A percentile compares a stretch with the other conserved stretches of the same genome.
Conservation (phyloP, 2,797 vertebrate genomes). For the Scarus forsteni region DNA sequence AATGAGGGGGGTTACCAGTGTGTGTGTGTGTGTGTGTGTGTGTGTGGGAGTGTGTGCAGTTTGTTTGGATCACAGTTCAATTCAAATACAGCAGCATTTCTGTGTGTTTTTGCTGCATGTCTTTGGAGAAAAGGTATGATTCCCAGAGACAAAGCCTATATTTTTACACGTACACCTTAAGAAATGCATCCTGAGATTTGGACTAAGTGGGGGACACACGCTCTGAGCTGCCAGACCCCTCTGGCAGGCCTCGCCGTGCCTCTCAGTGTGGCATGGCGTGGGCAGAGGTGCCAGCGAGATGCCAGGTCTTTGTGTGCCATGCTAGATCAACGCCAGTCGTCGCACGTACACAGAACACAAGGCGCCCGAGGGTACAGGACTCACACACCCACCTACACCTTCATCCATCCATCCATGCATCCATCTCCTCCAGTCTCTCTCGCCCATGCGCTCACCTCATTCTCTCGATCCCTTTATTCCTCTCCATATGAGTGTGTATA, state of each 20-base stretch:
- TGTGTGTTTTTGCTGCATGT: not conserved
- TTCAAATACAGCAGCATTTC: slow-evolving; percentile 23
- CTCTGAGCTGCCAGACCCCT: slow-evolving; percentile 67
- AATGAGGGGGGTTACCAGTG: slow-evolving; percentile 77
- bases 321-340: slow-evolving; percentile 62
- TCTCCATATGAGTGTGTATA: slow-evolving; percentile 22
- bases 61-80: slow-evolving; percentile 53
- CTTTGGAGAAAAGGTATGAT: slow-evolving; percentile 13
- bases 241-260: slow-evolving; percentile 73
- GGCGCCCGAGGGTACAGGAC: slow-evolving; percentile 41
- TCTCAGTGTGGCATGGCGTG: slow-evolving; percentile 75
- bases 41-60: slow-evolving; percentile 22
- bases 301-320: slow-evolving; percentile 77
- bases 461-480: slow-evolving; percentile 21
- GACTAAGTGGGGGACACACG: slow-evolving; percentile 54
- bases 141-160: slow-evolving; percentile 13
- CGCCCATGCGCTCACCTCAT: slow-evolving; percentile 15
- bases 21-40: slow-evolving; percentile 32
- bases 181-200: slow-evolving; percentile 39
- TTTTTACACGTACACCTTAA: slow-evolving; percentile 22
- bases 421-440: slow-evolving; percentile 21
- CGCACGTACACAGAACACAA: slow-evolving; percentile 37
- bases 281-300: slow-evolving; percentile 76
- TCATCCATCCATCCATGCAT: slow-evolving; percentile 28
- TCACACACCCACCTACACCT: slow-evolving; percentile 58